A percentile compares a stretch with the other conserved stretches of the same genome.
phyloP scores from a whole-genome alignment of 2,113 vertebrate species.

The Neomonachus schauinslandi region DNA sequence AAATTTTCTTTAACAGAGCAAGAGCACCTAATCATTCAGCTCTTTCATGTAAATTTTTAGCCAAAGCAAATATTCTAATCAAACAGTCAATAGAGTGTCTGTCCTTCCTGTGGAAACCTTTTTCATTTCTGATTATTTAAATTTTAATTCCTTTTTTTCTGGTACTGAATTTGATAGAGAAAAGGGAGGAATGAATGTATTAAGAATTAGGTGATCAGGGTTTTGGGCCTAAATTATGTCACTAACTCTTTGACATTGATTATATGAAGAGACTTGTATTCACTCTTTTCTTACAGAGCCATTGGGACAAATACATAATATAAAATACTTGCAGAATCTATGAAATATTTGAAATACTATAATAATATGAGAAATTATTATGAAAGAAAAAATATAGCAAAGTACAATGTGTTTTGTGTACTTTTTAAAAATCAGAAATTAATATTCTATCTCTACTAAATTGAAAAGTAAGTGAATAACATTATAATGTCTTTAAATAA shows the following conservation, averaged over 20 bases:
- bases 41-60: not conserved
- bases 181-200: not conserved
- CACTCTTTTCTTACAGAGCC: not conserved
- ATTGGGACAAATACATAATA: not conserved
- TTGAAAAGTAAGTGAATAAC: not conserved
- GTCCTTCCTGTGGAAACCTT: not conserved
- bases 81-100: not conserved
- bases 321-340: not conserved
- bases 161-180: not conserved
- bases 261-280: not conserved
- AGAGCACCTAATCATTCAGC: not conserved
- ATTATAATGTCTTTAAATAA: not conserved
- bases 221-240: not conserved
- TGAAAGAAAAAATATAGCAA: not conserved
- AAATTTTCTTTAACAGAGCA: not conserved
- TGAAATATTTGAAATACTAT: not conserved
- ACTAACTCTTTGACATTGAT: not conserved
- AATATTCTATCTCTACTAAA: not conserved
- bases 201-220: not conserved
- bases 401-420: not conserved
- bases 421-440: not conserved
- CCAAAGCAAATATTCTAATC: not conserved
- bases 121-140: not conserved
- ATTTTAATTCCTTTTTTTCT: not conserved
- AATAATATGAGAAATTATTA: not conserved